phyloP scores from a whole-genome alignment of 2,113 vertebrate genomes.

The Columbina picui region DNA sequence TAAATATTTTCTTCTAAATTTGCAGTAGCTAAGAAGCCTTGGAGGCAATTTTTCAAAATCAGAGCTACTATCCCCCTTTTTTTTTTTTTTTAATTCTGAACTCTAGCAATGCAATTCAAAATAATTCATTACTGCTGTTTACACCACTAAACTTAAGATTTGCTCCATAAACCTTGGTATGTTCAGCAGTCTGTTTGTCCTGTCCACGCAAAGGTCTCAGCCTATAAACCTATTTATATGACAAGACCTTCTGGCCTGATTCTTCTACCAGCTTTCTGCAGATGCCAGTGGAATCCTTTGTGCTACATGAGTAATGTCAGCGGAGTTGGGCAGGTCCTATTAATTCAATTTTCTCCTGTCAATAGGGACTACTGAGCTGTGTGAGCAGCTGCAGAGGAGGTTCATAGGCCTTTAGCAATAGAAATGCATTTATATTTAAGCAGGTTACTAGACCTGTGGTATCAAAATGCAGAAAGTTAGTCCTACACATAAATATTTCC shows the following conservation, averaged over 20 bases:
- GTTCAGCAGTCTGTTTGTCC: neutral
- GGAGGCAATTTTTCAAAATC: neutral
- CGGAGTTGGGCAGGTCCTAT: neutral
- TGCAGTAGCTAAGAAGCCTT: neutral
- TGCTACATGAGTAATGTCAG: neutral
- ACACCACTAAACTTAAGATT: neutral
- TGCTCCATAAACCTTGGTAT: neutral
- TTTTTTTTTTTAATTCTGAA: neutral
- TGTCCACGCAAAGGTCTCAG: neutral
- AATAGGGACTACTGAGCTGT: neutral
- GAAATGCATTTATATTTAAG: constrained; percentile 7
- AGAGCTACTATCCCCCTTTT: neutral
- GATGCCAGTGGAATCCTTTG: neutral
- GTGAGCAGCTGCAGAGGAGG: neutral
- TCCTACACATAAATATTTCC: neutral
- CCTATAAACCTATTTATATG: neutral
- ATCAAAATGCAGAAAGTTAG: constrained; percentile 1
- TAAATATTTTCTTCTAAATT: constrained; percentile 49
- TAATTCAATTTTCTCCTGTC: neutral
- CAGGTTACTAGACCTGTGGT: constrained; percentile 17
- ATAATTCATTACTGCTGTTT: neutral
- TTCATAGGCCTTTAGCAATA: neutral
- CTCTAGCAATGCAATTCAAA: neutral
- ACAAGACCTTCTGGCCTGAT: neutral
- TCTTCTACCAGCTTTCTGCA: neutral